Base-by-base conservation (phyloP, 2,888 invertebrate species). In the Leptinotarsa haldemani region DNA sequence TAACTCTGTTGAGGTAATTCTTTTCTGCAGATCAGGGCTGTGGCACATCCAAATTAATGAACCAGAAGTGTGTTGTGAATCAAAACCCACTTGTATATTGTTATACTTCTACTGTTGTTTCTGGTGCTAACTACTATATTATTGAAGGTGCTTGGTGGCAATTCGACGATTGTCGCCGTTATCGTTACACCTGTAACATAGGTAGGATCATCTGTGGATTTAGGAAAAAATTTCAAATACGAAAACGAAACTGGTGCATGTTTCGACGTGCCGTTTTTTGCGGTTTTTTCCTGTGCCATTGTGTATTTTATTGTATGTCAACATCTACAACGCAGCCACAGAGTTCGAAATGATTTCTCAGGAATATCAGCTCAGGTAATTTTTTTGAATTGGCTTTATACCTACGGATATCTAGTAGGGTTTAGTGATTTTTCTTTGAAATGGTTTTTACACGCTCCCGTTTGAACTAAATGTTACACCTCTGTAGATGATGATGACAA, bases 331-430 rank as follows among this genome's bases (percentile, higher is more conserved):
- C 70, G 73, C 77, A 64, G 65, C 70, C 58, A 67, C 30, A 74
- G 52, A 76, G 73, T 78, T 84, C 83, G 84, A 20, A 65, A 76
- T 74, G 56, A 69, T 85, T 83, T 86, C 87, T 88, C 87, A 88
- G 87, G 87, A 86, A 87, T 84, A 85, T 81, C 83, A 87, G 86
- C 87, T 87, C 87, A 88, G 87, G 87, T 85, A 80, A 76, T 80
- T 77, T 64, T 65, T 74, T 67, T 71, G 18, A 69, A 71, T 69
- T 71, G 71, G 73, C 65, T 64, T 78, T 74, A 40, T 40, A 73
- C 70, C 72, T 75, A 74, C 70, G 66, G 63, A 74, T 74, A 74
- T 63, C 68, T 50, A n/a, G 70, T 65, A 74, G 77, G 77, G 76
- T 78, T 79, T 77, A 77, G 79, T 78, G 78, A 64, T 52, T 77